Base-by-base conservation (phyloP, 2,797 vertebrate species). In the Knipowitschia caucasica region DNA sequence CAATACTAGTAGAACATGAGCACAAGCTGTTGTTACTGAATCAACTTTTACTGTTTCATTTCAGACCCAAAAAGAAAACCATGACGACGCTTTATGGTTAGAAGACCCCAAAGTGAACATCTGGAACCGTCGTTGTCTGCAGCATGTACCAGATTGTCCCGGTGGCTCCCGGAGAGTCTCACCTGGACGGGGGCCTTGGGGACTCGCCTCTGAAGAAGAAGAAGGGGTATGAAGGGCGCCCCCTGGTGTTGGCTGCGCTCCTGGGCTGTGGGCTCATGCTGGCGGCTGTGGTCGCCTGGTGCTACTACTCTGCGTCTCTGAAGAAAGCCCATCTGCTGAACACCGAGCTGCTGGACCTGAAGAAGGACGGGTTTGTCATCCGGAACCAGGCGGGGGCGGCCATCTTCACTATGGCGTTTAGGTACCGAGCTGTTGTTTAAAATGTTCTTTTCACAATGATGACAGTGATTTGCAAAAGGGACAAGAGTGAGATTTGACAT, bases 261-360 rank as follows among this genome's bases (percentile, higher is more conserved):
- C 44, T 98, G 2, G 92, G 93, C n/a, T 80, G 89, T 36, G 4
- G 91, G 17, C 69, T 96, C 34, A 89, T 96, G 62, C 78, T 95
- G 24, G 84, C 90, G 0, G 90, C 93, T 0, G 91, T 95, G 15
- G 85, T 92, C 3, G 88, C 95, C 20, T 98, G 95, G 95, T 94
- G 92, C 85, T 95, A 95, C 80, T 96, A 98, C 69, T 93, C 88
- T 0, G 83, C 86, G 3, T 95, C 94, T n/a, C 85, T 97, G 9
- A 87, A 87, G 23, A 94, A 94, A 76, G 91, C 93, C 0, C 91
- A 94, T 51, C 77, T 91, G 36, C 78, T 97, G 30, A 93, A 92
- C 38, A 86, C 89, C 0, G 94, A 93, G 65, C 82, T 88, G 55
- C 75, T 98, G 75, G 92, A 94, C 63, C 91, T 98, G 56, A 88